phyloP scores from a whole-genome alignment of 1,140 invertebrate genomes.

The Drosophila grimshawi region DNA sequence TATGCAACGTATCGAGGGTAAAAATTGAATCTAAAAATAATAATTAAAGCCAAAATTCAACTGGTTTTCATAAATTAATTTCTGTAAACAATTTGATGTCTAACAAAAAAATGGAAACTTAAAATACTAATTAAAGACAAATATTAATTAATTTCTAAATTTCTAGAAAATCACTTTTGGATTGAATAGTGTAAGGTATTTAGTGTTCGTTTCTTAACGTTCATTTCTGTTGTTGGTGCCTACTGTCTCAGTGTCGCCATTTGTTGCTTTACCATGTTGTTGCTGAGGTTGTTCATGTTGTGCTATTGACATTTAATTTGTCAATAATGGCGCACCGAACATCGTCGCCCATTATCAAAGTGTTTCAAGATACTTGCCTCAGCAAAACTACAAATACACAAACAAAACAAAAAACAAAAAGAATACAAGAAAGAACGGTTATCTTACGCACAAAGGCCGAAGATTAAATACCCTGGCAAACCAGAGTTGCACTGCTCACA shows the following conservation, averaged over 20 bases:
- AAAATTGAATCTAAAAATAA: too few relatives aligned
- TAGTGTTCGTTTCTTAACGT: not conserved
- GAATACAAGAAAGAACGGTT: too few relatives aligned
- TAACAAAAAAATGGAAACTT: too few relatives aligned
- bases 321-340: constrained; percentile 66
- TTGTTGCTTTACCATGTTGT: constrained; percentile 9
- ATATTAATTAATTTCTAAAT: too few relatives aligned
- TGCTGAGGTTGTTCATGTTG: constrained; percentile 20
- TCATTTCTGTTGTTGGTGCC: not conserved
- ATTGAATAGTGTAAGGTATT: not conserved
- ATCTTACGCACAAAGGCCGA: too few relatives aligned
- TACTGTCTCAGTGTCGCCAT: constrained; percentile 15
- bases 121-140: too few relatives aligned
- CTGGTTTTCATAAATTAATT: too few relatives aligned
- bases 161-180: too few relatives aligned
- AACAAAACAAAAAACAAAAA: constrained; percentile 1
- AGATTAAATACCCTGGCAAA: too few relatives aligned
- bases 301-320: constrained; percentile 77
- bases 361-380: constrained; percentile 29
- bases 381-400: not conserved
- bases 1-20: not conserved
- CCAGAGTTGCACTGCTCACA: too few relatives aligned
- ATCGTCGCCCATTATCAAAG: constrained; percentile 36
- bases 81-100: too few relatives aligned
- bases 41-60: too few relatives aligned